Base-by-base conservation (phyloP, 1,140 invertebrate species). In the Drosophila sulfurigaster region DNA sequence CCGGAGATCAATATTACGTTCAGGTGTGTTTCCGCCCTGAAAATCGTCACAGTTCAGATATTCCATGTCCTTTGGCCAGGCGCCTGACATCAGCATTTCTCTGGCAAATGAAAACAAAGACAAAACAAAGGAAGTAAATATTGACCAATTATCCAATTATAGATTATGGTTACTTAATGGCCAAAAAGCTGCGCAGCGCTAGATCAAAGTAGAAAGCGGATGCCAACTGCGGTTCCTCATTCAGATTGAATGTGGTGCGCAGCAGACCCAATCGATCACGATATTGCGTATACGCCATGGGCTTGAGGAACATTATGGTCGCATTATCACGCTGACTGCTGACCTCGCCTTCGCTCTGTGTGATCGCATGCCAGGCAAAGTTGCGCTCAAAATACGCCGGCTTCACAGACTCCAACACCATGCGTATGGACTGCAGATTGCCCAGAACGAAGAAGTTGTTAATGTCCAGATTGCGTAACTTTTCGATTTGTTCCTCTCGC, bases 141-240 rank as follows among this genome's bases (percentile, higher is more conserved):
- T 41, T 49, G 32, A 64, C 20, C 32, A 64, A 64, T 64, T 64
- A 32, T 43, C 41, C 11, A 13, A 13, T 43, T 43, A n/a, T 3
- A 4, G 5, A n/a, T n/a, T n/a, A 10, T 3, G 8, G 8, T 93
- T 93, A 96, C 95, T 95, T 96, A 79, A 96, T 95, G 1, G 96
- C 94, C n/a, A 95, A 89, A 60, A 98, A 95, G 7, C 96, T 95
- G 51, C 96, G 92, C 25, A 96, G 91, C 5, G 96, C 94, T 16
- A 98, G 87, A 91, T 98, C 97, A 92, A 97, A 98, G 90, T 98
- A 97, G 91, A 98, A 98, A 0, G 96, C 95, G 5, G 97, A 95
- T 2, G 95, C 94, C 56, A 96, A 94, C 89, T 95, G 94, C 2
- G 96, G 96, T 74, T 95, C 94, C 20, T 94, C 94, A 68, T 95